Base-by-base conservation (phyloP, 2,113 vertebrate genomes). In the Aramus guarauna region DNA sequence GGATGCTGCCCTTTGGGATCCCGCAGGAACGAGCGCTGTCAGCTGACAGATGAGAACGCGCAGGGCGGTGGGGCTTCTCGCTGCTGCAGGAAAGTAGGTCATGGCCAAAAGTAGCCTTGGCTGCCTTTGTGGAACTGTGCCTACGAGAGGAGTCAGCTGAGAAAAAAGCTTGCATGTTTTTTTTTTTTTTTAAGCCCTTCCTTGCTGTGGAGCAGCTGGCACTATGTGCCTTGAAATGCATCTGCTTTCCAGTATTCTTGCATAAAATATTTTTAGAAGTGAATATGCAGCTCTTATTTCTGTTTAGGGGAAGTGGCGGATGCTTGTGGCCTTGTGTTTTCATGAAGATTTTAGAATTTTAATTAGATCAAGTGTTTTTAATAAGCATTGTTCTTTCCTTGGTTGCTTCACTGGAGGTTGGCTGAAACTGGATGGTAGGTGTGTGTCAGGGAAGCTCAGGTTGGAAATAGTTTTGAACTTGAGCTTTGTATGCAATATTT, bases 151-250 rank as follows among this genome's bases (percentile, higher is more conserved):
- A 87, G 73, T 79, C 86, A 88, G 96, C 93, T 91, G 69, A 72
- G 68, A 90, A 64, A 37, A 74, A 68, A 89, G 85, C 90, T 58
- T 10, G 11, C 39, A 50, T 5, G 10, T 37, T 5, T 56, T 88
- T 34, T 18, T 89, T 88, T 67, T 82, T 92, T 92, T 75, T 92
- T 75, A 37, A 94, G 84, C 88, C 76, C 76, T 78, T 67, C 86
- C 91, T 82, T 68, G 74, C 94, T 91, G 91, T 22, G 63, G 84
- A 96, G 95, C 95, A 97, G 91, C 96, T 97, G 97, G 94, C 80
- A 47, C 63, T 88, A 24, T 2, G 8, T 91, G 92, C 87, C 3
- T 0, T 85, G 92, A 88, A 94, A 88, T 50, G 62, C 1, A 13
- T 84, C 86, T 96, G 95, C 97, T 97, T 94, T 95, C 91, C 92